These are phyloP conservation scores for Struthio camelus DNA, from an alignment of 2,113 vertebrate species.

Conservation along the genomic window DNA sequence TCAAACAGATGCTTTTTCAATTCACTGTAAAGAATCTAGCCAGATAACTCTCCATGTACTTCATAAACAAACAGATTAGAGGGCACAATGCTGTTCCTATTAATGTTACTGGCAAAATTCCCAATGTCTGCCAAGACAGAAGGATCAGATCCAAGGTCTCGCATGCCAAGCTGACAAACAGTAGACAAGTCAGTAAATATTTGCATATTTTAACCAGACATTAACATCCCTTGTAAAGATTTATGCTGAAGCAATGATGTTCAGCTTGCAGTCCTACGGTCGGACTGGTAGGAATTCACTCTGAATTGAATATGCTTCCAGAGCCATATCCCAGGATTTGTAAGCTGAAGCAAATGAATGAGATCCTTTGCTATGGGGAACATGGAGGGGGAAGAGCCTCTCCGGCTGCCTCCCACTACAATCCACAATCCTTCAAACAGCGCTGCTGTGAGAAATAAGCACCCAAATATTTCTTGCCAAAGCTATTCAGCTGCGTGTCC, in stretches of 20 bases:
- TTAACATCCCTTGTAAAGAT: conserved; percentile 68
- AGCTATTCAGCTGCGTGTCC: not conserved
- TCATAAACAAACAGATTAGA: conserved; percentile 72
- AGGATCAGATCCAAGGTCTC: conserved; percentile 68
- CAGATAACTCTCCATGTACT: conserved; percentile 60
- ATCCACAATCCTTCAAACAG: not conserved
- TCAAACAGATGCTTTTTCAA: conserved; percentile 62
- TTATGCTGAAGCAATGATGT: conserved; percentile 62
- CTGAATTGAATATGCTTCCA: conserved; percentile 5
- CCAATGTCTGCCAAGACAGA: conserved; percentile 69
- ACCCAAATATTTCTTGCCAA: conserved; percentile 5
- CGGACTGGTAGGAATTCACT: conserved; percentile 28
- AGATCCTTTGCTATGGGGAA: conserved; percentile 29
- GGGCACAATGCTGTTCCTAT: conserved; percentile 66
- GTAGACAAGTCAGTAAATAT: conserved; percentile 74
- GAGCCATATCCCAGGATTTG: conserved; percentile 14
- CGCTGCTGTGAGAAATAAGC: conserved; percentile 13
- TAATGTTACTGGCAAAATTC: conserved; percentile 69
- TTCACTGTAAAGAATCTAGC: conserved; percentile 56
- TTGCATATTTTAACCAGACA: conserved; percentile 71
- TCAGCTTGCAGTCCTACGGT: conserved; percentile 52
- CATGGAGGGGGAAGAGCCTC: not conserved
- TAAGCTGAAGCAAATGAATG: conserved; percentile 9
- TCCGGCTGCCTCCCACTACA: conserved; percentile 50
- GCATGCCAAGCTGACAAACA: conserved; percentile 67